Percentiles rank a stretch among this genome's conserved stretches.
phyloP scores from a whole-genome alignment of 2,888 invertebrate genomes.

The Eulithis testata region DNA sequence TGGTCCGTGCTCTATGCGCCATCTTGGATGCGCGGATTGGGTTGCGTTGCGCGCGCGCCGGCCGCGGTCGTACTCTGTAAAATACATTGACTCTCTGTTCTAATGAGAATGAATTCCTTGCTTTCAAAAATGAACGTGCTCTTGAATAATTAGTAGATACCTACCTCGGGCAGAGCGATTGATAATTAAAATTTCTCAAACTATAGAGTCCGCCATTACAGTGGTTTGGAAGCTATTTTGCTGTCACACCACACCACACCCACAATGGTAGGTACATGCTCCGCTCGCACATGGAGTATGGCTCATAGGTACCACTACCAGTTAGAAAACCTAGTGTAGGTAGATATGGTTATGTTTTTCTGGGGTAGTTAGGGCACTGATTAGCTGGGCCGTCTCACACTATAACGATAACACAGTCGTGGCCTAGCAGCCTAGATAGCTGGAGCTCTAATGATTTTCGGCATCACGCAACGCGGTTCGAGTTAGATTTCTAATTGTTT shows the following conservation, averaged over 20 bases:
- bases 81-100: constrained; percentile 51
- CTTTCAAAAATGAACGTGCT: background rate
- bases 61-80: constrained; percentile 32
- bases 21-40: constrained; percentile 79
- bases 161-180: no score
- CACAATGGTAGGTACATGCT: no score
- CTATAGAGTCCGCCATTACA: no score
- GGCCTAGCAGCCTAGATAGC: constrained; percentile 62
- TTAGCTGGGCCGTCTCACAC: constrained; percentile 40
- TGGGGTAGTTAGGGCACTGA: background rate
- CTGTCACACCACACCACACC: no score
- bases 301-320: no score
- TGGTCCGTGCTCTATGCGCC: constrained; percentile 77
- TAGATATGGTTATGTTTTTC: no score
- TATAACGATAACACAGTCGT: constrained; percentile 60
- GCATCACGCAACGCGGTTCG: constrained; percentile 69
- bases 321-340: no score
- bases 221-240: no score
- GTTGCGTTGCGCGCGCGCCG: constrained; percentile 76
- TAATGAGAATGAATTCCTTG: constrained; percentile 26
- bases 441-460: constrained; percentile 72
- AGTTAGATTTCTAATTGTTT: constrained; percentile 74
- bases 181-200: no score
- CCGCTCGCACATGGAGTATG: no score
- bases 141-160: no score